These are phyloP conservation scores for Chaetogeoica ovagalla DNA, from an alignment of 2,888 invertebrate genomes.

Conservation along the genomic window DNA sequence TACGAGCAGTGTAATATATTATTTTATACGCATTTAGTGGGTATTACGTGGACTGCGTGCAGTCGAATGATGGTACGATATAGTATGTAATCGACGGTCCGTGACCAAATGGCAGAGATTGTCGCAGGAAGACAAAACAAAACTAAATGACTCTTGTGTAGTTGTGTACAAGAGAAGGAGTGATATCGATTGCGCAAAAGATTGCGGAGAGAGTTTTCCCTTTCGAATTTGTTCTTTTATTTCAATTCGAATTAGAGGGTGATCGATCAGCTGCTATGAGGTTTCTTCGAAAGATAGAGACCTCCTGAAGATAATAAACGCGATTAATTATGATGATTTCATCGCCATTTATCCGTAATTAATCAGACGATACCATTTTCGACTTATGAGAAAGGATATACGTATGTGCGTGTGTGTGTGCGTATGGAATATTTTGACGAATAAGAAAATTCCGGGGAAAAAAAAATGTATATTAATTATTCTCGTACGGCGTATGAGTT, in stretches of 20 bases:
- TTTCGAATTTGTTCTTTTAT: neutral
- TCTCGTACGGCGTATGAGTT: no score
- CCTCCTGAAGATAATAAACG: neutral
- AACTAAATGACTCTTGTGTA: neutral
- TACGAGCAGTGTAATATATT: no score
- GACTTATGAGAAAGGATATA: neutral
- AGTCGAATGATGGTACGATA: no score
- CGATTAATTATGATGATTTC: slow-evolving; percentile 34
- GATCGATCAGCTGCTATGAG: neutral
- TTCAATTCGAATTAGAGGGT: neutral
- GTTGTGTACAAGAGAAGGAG: neutral
- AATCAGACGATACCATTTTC: neutral
- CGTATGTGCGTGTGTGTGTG: no score
- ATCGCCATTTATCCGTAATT: slow-evolving; percentile 24
- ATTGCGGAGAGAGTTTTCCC: neutral
- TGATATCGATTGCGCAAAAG: neutral
- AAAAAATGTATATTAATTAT: no score
- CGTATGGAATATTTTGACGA: neutral
- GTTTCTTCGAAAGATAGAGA: slow-evolving; percentile 1
- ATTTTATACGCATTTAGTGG: no score
- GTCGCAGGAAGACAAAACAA: neutral
- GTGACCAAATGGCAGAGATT: slow-evolving; percentile 23
- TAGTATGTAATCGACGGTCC: slow-evolving; percentile 13
- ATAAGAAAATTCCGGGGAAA: neutral
- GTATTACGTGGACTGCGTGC: neutral